Evolutionary conservation across 2,888 invertebrate genomes (phyloP).

Genomic region (Lasioglossum pauxillum): DNA sequence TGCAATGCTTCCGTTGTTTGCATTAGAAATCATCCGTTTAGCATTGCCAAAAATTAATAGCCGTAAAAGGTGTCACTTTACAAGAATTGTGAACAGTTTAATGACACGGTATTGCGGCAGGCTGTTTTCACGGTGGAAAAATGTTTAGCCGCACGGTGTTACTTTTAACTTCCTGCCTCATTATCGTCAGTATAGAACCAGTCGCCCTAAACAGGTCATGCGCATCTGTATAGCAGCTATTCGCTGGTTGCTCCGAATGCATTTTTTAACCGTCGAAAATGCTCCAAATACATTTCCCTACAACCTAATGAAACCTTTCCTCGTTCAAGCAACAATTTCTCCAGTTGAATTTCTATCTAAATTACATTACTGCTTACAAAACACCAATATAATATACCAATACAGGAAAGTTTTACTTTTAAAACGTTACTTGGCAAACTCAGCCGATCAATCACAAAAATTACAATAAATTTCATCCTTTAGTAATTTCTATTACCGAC

Average conservation of each 20-base stretch:
- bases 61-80: neutral
- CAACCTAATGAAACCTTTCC: neutral
- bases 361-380: neutral
- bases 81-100: neutral
- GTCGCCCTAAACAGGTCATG: conserved; percentile 69
- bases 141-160: conserved; percentile 37
- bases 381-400: neutral
- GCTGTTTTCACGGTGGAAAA: conserved; percentile 25
- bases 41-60: neutral
- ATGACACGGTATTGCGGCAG: conserved; percentile 7
- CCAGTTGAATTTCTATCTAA: too few species aligned
- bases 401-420: neutral
- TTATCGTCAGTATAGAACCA: conserved; percentile 64
- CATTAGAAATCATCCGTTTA: neutral
- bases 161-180: conserved; percentile 70
- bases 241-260: conserved; percentile 58
- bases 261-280: conserved; percentile 48
- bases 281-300: conserved; percentile 31
- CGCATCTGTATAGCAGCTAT: conserved; percentile 43
- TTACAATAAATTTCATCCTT: neutral
- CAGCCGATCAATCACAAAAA: neutral
- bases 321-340: neutral
- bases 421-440: neutral
- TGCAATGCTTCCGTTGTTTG: neutral
- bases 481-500: too few species aligned